Evolutionary conservation across 64 coral and sea anemone genomes (phyloP), one percentile per base, ranked within the genome.

Genomic region (Hydrozoanthus tunicans): DNA sequence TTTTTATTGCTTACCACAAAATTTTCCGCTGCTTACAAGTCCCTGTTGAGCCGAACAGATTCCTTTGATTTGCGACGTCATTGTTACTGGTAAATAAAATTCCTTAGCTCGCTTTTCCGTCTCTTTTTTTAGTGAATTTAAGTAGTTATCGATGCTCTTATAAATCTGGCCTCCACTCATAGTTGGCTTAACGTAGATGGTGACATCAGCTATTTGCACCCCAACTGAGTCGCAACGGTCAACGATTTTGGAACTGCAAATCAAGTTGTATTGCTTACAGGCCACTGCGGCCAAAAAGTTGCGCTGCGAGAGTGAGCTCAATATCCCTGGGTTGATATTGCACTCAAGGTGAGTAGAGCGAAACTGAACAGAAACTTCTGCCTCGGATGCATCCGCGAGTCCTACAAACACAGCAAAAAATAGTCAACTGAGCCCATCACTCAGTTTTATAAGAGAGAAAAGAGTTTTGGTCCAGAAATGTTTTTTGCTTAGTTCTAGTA

Each of bases 101-200:
- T 4, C 6, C 24, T 5, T 5, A 3, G 15, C 67, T 20, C 0
- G 5, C 67, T 23, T n/a, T 70, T 4, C 3, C 4, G 3, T 70
- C 67, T 70, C 14, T 0, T 70, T n/a, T 17, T 70, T n/a, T 15
- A 70, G 17, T 70, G 67, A 7, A n/a, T 24, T 70, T 20, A 70
- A 5, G 17, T 20, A 7, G 7, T 24, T 20, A 6, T 20, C 14
- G 1, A 20, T 70, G 75, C 25, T 77, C 3, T 77, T 54, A 25
- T 77, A 54, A 13, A 77, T 12, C 51, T 17, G 75, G 8, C 25
- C 10, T 15, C 75, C 53, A 54, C 9, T 14, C 51, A 55, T 13
- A 57, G 75, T 55, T 67, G 64, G 64, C 51, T 57, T 55, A 55
- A 77, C 75, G 75, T 20, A 77, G 52, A 77, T 77, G 75, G 3